These are phyloP conservation scores for Hemibagrus guttatus DNA, from an alignment of 2,797 vertebrate species.

Conservation along the genomic window DNA sequence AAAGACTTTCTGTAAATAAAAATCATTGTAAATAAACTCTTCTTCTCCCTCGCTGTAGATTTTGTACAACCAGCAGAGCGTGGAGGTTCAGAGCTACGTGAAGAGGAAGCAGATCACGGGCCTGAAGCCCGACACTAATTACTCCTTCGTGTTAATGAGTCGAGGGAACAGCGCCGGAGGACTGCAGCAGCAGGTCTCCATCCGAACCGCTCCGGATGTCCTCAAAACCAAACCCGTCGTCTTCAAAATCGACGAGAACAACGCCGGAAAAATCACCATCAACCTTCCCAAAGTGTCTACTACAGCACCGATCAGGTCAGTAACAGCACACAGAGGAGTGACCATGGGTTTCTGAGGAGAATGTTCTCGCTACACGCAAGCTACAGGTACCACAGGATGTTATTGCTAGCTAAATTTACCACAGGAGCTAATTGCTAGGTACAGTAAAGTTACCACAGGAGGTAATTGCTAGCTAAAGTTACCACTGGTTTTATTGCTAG, in stretches of 20 bases:
- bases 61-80: constrained; percentile 92
- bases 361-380: background rate
- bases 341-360: background rate
- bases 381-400: background rate
- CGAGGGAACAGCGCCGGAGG: constrained; percentile 88
- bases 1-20: background rate
- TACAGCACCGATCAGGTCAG: constrained; percentile 78
- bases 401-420: background rate
- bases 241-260: constrained; percentile 76
- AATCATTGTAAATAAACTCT: background rate
- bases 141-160: constrained; percentile 94
- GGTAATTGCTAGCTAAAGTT: background rate
- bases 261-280: constrained; percentile 81
- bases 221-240: constrained; percentile 80
- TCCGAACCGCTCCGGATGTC: constrained; percentile 90
- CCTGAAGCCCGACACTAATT: constrained; percentile 90
- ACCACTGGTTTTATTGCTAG: background rate
- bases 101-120: constrained; percentile 89
- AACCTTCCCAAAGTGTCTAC: constrained; percentile 73
- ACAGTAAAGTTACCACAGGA: background rate
- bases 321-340: background rate
- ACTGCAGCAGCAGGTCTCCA: constrained; percentile 92
- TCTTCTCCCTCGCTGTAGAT: constrained; percentile 73
- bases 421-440: background rate
- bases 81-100: constrained; percentile 87